phyloP scores from a whole-genome alignment of 2,113 vertebrate genomes.

The Himantopus leucocephalus region DNA sequence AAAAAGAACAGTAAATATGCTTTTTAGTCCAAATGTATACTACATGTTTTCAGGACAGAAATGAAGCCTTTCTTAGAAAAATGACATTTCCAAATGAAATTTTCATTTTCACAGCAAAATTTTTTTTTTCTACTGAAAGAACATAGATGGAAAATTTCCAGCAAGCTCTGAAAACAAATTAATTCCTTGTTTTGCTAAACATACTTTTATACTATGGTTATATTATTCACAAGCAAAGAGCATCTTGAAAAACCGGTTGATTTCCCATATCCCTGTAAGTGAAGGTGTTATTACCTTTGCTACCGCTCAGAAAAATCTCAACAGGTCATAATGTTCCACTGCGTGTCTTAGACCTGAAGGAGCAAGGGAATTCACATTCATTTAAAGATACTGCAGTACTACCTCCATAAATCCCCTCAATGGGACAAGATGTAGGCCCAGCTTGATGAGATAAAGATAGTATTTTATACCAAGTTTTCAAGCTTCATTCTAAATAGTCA shows the following conservation, averaged over 20 bases:
- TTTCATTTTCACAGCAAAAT: background rate
- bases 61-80: background rate
- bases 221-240: background rate
- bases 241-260: background rate
- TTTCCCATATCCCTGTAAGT: slow-evolving; percentile 12
- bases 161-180: background rate
- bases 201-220: background rate
- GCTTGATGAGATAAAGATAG: slow-evolving; percentile 45
- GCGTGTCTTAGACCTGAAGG: slow-evolving; percentile 32
- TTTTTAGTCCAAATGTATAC: background rate
- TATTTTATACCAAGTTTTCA: slow-evolving; percentile 44
- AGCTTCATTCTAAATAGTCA: slow-evolving; percentile 48
- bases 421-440: slow-evolving; percentile 40
- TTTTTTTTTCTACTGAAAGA: background rate
- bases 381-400: slow-evolving; percentile 45
- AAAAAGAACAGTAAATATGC: background rate
- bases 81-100: background rate
- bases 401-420: slow-evolving; percentile 53
- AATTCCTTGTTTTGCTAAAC: slow-evolving; percentile 27
- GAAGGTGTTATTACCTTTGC: slow-evolving; percentile 18
- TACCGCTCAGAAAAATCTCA: slow-evolving; percentile 41
- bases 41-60: background rate
- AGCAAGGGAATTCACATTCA: slow-evolving; percentile 50
- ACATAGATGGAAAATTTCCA: background rate
- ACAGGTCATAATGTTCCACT: slow-evolving; percentile 37